Conservation (phyloP, 1,140 invertebrate species). For the Drosophila triauraria region DNA sequence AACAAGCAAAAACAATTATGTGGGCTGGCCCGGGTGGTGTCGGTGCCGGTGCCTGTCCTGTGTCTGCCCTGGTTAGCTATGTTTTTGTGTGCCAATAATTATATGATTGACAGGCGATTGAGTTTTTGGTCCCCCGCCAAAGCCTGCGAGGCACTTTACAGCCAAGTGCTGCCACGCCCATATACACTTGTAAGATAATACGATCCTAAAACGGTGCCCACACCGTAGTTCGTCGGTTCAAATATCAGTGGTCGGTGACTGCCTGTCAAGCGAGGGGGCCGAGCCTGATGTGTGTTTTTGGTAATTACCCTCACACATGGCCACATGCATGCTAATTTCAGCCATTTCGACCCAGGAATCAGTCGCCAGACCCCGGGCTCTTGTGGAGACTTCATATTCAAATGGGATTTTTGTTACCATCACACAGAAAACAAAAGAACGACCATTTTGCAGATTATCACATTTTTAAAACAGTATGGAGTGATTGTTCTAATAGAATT, state of each 20-base stretch:
- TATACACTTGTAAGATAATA: slow-evolving; percentile 21
- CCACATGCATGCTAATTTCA: slow-evolving; percentile 73
- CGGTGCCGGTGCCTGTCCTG: too few relatives aligned
- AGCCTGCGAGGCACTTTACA: slow-evolving; percentile 30
- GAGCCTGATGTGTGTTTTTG: slow-evolving; percentile 43
- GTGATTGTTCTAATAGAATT: too few relatives aligned
- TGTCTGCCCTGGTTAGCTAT: neutral
- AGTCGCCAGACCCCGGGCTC: slow-evolving; percentile 7
- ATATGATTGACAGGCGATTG: slow-evolving; percentile 69
- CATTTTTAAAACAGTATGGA: too few relatives aligned
- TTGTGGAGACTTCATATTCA: slow-evolving; percentile 21
- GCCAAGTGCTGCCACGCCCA: slow-evolving; percentile 14
- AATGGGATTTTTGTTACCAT: slow-evolving; percentile 60
- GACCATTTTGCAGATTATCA: too few relatives aligned
- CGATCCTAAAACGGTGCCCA: neutral
- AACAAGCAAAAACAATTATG: slow-evolving; percentile 63
- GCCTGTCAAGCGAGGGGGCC: slow-evolving; percentile 1
- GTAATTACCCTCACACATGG: slow-evolving; percentile 75
- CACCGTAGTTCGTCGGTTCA: slow-evolving; percentile 7
- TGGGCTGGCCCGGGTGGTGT: slow-evolving; percentile 1
- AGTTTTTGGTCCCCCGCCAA: slow-evolving; percentile 25
- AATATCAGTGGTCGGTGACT: slow-evolving; percentile 22
- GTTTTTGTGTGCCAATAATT: slow-evolving; percentile 36
- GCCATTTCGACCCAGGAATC: slow-evolving; percentile 13
- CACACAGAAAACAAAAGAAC: slow-evolving; percentile 1